A percentile compares a stretch with the other conserved stretches of the same genome.
These are phyloP conservation scores for Calycopis cecrops DNA, from an alignment of 1,140 invertebrate species.

Conservation along the genomic window DNA sequence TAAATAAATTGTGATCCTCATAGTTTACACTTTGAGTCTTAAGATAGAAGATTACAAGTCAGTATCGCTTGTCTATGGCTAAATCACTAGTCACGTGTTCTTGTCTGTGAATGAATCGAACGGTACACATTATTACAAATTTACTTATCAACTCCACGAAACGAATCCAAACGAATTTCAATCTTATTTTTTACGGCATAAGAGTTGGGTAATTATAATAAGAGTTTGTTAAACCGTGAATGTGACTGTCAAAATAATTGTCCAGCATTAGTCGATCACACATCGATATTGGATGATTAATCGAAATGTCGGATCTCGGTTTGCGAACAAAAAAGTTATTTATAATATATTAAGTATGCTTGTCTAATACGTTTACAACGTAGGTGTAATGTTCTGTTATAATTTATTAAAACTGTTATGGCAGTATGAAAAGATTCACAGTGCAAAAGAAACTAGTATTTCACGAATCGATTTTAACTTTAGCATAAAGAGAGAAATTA, in stretches of 20 bases:
- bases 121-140: conserved; percentile 39
- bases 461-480: too few species aligned
- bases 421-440: too few species aligned
- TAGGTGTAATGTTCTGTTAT: too few species aligned
- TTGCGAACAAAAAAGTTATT: conserved; percentile 36
- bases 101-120: conserved; percentile 45
- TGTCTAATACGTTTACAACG: too few species aligned
- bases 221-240: background rate
- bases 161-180: conserved; percentile 11
- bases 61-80: conserved; percentile 25
- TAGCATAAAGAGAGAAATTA: too few species aligned
- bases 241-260: conserved; percentile 43
- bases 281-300: conserved; percentile 60
- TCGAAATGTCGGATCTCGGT: conserved; percentile 42
- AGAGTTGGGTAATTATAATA: conserved; percentile 13
- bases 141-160: conserved; percentile 21
- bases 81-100: conserved; percentile 32
- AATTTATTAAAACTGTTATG: too few species aligned
- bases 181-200: conserved; percentile 20
- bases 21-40: background rate
- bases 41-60: conserved; percentile 29
- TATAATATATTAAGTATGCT: background rate
- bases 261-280: conserved; percentile 52
- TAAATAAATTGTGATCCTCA: background rate
- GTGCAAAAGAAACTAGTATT: too few species aligned